Conservation (phyloP, 2,113 vertebrate genomes). For the Okapia johnstoni region DNA sequence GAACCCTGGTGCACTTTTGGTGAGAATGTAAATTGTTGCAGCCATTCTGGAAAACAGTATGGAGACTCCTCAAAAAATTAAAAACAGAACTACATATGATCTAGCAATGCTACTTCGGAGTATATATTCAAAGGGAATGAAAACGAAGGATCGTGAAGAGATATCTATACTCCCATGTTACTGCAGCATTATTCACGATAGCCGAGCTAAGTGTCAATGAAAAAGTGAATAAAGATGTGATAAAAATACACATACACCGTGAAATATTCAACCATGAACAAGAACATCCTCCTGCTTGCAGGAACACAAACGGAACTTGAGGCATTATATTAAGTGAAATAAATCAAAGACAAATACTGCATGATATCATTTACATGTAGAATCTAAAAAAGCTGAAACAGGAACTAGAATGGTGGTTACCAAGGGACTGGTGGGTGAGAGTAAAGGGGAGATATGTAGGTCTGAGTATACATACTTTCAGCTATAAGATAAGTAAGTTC, state of each 20-base stretch:
- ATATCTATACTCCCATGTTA: neutral
- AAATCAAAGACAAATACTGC: neutral
- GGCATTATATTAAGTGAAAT: neutral
- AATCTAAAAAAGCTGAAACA: neutral
- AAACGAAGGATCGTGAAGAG: neutral
- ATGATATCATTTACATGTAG: neutral
- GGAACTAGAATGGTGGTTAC: neutral
- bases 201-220: neutral
- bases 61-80: neutral
- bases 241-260: neutral
- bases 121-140: neutral
- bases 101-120: neutral
- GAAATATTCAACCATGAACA: neutral
- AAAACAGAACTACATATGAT: neutral
- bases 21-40: neutral
- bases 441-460: neutral
- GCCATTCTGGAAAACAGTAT: neutral
- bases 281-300: neutral
- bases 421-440: neutral
- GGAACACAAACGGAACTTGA: neutral
- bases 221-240: neutral
- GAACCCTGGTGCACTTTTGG: neutral
- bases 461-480: neutral
- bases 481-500: neutral
- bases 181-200: neutral